Base-by-base conservation (phyloP, 2,113 vertebrate genomes). In the Centropus unirufus region DNA sequence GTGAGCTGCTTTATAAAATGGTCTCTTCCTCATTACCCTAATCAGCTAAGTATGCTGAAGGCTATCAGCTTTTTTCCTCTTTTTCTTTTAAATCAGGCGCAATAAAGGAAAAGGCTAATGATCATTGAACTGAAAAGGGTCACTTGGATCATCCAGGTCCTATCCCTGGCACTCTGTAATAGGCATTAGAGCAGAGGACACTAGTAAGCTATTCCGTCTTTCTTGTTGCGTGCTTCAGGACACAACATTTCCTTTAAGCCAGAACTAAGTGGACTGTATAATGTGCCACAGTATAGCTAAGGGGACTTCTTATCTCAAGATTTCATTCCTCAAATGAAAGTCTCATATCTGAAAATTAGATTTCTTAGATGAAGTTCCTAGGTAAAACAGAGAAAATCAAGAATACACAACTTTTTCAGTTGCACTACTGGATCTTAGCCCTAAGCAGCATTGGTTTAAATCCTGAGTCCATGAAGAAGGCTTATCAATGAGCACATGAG, bases 11-110 rank as follows among this genome's bases (percentile, higher is more conserved):
- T 85, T 90, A 44, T 85, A 55, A 89, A 93, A 78, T 69, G 14
- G 58, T 77, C 69, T 89, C 88, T 91, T 87, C 58, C 74, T 89
- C 66, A 46, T 93, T 95, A 78, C 42, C 32, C 68, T 94, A 82
- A 86, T 87, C 88, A 73, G 19, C 19, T 74, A 82, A 88, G 46
- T 82, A 69, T 66, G 58, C 76, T 83, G 52, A 90, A 90, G 74
- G 74, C 86, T 92, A 83, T 86, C 75, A 72, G 91, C 47, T 54
- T 76, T 79, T 64, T 46, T 26, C 5, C 3, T 14, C 16, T 74
- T 61, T 46, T 44, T 44, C 4, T 80, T 92, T 77, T 42, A 77
- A 89, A 59, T 81, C 4, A 9, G 36, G 17, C 23, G 57, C 51
- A 70, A 8, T 3, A 69, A 82, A 52, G n/a, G 40, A 73, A 52